Percentiles rank a stretch among this genome's conserved stretches.
Evolutionary conservation across 2,888 invertebrate species (phyloP).

Genomic region (Lithophane ornitopus): DNA sequence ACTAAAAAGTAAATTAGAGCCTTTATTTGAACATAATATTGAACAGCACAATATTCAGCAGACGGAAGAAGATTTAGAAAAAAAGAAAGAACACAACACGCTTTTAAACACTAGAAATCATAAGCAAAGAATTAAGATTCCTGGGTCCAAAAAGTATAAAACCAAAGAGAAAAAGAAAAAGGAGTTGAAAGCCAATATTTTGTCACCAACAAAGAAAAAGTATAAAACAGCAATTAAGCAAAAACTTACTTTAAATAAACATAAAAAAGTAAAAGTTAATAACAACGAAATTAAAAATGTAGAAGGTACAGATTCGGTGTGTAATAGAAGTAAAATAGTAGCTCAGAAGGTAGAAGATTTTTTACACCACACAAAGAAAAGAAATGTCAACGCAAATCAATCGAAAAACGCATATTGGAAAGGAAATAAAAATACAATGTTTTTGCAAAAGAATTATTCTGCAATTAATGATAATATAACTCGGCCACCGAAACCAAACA

Average conservation of each 20-base stretch:
- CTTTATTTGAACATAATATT: not conserved
- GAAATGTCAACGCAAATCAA: slow-evolving; percentile 61
- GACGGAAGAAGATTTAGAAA: not conserved
- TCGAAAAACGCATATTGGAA: slow-evolving; percentile 15
- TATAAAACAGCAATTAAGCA: slow-evolving; percentile 53
- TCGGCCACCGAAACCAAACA: slow-evolving; percentile 8
- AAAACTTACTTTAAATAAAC: slow-evolving; percentile 61
- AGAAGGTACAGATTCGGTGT: slow-evolving; percentile 46
- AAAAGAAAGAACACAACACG: not conserved
- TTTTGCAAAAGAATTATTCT: not conserved
- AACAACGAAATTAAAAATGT: slow-evolving; percentile 51
- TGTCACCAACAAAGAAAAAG: slow-evolving; percentile 44
- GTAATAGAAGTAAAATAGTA: slow-evolving; percentile 41
- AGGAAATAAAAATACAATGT: slow-evolving; percentile 1
- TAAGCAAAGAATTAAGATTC: not conserved
- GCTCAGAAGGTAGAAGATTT: slow-evolving; percentile 55
- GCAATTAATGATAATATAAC: not conserved
- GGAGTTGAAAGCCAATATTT: not conserved
- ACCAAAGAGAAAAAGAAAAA: slow-evolving; percentile 39
- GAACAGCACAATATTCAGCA: slow-evolving; percentile 2
- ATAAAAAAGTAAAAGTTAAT: slow-evolving; percentile 53
- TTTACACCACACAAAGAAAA: slow-evolving; percentile 50
- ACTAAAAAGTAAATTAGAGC: slow-evolving; percentile 10
- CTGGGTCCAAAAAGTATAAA: slow-evolving; percentile 19
- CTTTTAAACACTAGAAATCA: not conserved